phyloP scores from a whole-genome alignment of 2,113 vertebrate species.

The Ictalurus furcatus region DNA sequence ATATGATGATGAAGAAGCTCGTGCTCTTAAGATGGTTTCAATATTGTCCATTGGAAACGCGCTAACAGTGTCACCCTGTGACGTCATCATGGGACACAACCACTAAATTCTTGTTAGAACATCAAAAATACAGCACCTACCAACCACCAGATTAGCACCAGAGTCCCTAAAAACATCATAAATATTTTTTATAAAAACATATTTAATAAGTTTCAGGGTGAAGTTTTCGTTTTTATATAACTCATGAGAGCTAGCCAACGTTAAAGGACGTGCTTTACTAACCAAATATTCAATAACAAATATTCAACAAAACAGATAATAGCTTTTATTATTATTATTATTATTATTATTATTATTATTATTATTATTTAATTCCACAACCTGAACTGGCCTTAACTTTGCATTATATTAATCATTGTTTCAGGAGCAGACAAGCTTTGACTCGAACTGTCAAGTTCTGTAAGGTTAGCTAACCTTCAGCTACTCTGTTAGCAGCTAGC shows the following conservation, averaged over 20 bases:
- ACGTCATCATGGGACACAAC: neutral
- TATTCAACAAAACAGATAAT: neutral
- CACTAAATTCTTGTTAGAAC: neutral
- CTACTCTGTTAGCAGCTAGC: slow-evolving; percentile 34
- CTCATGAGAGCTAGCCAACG: neutral
- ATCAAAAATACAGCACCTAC: neutral
- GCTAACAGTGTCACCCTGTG: neutral
- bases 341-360: neutral
- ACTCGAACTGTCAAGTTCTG: slow-evolving; percentile 36
- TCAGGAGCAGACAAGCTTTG: neutral
- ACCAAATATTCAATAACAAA: neutral
- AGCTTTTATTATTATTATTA: neutral
- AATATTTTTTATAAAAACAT: neutral
- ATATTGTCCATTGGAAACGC: too few relatives aligned
- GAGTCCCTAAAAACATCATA: neutral
- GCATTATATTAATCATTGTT: neutral
- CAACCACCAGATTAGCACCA: neutral
- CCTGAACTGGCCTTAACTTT: neutral
- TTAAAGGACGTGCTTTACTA: neutral
- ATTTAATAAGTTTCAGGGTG: neutral
- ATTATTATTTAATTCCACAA: neutral
- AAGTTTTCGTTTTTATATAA: too few relatives aligned
- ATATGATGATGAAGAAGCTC: neutral
- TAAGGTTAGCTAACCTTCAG: slow-evolving; percentile 8
- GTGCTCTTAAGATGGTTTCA: neutral